Base-by-base conservation (phyloP, 1,140 invertebrate species). In the Proales similis region DNA sequence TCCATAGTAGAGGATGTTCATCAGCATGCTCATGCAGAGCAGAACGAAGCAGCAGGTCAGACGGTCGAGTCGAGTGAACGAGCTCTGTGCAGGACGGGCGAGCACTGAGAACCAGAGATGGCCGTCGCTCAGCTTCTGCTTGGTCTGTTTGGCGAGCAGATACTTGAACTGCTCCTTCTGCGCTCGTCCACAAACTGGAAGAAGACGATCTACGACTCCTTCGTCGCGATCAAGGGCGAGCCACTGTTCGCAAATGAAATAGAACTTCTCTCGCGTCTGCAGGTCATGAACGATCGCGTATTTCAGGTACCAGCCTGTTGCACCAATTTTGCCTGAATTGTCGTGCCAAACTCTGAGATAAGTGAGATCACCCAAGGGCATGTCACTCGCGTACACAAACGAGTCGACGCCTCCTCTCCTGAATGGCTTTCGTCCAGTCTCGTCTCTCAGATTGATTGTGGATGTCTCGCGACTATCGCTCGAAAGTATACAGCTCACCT, bases 91-190 rank as follows among this genome's bases (percentile, higher is more conserved):
- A 11, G 80, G 79, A 27, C 80, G 66, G 27, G 77, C 71, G 65
- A 82, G 76, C 4, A 81, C 74, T 7, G 79, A 80, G 65, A 81
- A 79, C 80, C 80, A 82, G 6, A 82, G 67, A 68, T 82, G 80
- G 27, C 79, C 79, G 67, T 82, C 80, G 11, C 72, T 70, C 0
- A 82, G 68, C 48, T 78, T 77, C 64, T 77, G 76, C 26, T 72
- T 69, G 0, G 74, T 72, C n/a, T 70, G 73, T 46, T 76, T 72
- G 4, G 72, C 65, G 67, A 81, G 80, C 45, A 80, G 65, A 66
- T 80, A 77, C 17, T 69, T 67, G 51, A 79, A 79, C 53, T 79
- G 73, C n/a, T 67, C 67, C 68, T 77, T 72, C 64, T 79, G 74
- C 43, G 75, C 72, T 20, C 71, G 70, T 0, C 74, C 77, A n/a